phyloP scores from a whole-genome alignment of 2,113 vertebrate species.

The Rhea pennata region DNA sequence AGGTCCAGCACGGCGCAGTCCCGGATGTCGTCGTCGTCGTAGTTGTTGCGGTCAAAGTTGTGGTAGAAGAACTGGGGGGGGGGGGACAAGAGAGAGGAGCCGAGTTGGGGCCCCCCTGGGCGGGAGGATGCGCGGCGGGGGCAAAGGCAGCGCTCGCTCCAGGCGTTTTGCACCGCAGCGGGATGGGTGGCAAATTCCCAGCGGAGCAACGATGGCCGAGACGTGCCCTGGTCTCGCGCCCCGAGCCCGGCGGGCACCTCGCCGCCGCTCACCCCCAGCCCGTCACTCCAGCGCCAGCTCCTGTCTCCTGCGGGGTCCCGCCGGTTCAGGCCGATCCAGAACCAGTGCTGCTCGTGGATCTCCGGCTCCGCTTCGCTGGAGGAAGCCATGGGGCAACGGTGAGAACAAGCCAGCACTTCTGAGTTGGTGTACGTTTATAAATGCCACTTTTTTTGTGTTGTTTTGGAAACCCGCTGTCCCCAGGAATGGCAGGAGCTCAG shows the following conservation, averaged over 20 bases:
- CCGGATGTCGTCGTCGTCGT: constrained; percentile 80
- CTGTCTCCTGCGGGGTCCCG: constrained; percentile 84
- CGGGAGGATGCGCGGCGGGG: background rate
- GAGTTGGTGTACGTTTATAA: background rate
- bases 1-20: constrained; percentile 89
- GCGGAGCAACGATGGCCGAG: too few relatives aligned
- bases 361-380: constrained; percentile 84
- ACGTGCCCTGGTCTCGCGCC: background rate
- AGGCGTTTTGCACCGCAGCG: background rate
- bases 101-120: background rate
- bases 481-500: background rate
- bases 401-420: background rate
- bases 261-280: constrained; percentile 83
- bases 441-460: background rate
- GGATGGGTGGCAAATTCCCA: too few relatives aligned
- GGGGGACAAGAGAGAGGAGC: background rate
- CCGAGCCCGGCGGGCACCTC: too few relatives aligned
- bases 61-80: constrained; percentile 88
- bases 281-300: constrained; percentile 96
- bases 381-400: background rate
- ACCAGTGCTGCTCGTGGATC: constrained; percentile 93
- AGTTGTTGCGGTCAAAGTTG: constrained; percentile 90
- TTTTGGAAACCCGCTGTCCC: background rate
- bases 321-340: constrained; percentile 96
- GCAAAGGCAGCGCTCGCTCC: background rate